Evolutionary conservation across 2,113 vertebrate species (phyloP).

Genomic region (Eudyptes chrysolophus): DNA sequence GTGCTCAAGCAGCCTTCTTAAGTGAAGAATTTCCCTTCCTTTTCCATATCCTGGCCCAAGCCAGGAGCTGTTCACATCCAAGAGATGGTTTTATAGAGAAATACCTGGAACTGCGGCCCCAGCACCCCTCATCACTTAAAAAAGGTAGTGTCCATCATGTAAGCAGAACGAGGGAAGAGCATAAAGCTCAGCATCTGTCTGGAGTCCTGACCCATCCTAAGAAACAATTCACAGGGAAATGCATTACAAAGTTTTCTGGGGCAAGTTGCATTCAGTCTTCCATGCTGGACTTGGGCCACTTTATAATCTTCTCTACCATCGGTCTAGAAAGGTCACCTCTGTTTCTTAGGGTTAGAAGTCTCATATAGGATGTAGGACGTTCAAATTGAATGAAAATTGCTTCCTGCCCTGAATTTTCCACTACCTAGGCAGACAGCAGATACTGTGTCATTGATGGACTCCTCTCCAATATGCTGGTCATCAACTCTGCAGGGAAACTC

Average conservation of each 20-base stretch:
- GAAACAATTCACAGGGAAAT: neutral
- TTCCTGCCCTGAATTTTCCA: neutral
- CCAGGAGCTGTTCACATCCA: neutral
- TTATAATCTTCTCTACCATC: neutral
- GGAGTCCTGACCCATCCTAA: neutral
- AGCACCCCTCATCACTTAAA: neutral
- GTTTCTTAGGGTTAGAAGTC: neutral
- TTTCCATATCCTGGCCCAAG: neutral
- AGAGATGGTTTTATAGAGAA: neutral
- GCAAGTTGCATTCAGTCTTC: neutral
- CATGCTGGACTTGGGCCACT: neutral
- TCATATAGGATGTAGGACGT: rapidly evolving
- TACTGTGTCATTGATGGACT: neutral
- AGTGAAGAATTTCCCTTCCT: neutral
- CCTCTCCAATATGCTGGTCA: neutral
- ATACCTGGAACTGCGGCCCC: neutral
- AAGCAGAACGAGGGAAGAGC: neutral
- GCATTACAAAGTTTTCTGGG: neutral
- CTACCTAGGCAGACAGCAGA: neutral
- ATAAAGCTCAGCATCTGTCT: neutral
- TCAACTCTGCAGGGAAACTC: neutral
- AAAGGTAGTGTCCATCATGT: neutral
- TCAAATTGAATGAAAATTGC: neutral
- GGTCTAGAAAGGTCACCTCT: neutral
- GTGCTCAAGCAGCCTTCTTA: neutral